Conservation (phyloP, 2,888 invertebrate genomes). For the Pycnomerus fuliginosus region DNA sequence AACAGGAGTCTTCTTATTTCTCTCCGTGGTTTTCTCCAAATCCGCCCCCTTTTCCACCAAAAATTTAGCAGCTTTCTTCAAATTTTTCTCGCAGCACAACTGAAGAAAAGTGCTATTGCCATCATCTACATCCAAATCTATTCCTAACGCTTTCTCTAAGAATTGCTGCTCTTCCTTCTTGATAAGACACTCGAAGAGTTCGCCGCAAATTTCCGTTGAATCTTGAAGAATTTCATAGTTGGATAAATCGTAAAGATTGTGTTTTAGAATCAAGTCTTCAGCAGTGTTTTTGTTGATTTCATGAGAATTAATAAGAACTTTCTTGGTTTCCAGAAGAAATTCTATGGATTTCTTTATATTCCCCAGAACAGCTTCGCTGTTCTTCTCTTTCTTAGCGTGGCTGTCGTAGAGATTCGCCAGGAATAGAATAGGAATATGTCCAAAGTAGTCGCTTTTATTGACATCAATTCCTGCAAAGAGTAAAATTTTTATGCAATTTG, state of each 20-base stretch:
- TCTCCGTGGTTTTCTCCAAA: slow-evolving; percentile 7
- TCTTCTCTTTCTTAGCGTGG: slow-evolving; percentile 1
- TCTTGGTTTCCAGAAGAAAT: slow-evolving; percentile 6
- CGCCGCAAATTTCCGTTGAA: neutral
- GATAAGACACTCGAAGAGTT: slow-evolving; percentile 5
- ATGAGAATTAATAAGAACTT: neutral
- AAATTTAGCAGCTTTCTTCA: slow-evolving; percentile 6
- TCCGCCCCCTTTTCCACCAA: slow-evolving; percentile 11
- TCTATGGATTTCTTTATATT: slow-evolving; percentile 10
- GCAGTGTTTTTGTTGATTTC: neutral
- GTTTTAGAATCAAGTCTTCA: neutral
- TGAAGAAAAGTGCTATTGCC: slow-evolving; percentile 15
- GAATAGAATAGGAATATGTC: slow-evolving; percentile 20
- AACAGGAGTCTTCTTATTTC: slow-evolving; percentile 11
- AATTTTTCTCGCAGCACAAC: slow-evolving; percentile 9
- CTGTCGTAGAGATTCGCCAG: neutral
- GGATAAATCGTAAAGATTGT: neutral
- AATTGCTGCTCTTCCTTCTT: slow-evolving; percentile 8
- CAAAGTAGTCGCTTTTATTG: slow-evolving; percentile 55
- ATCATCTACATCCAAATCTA: slow-evolving; percentile 10
- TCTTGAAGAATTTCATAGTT: neutral
- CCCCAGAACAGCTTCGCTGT: neutral
- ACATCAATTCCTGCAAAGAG: slow-evolving; percentile 59
- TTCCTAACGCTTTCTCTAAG: neutral
- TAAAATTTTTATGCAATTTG: slow-evolving; percentile 57